Base-by-base conservation (phyloP, 2,888 invertebrate species). In the Drosophila prostipennis region DNA sequence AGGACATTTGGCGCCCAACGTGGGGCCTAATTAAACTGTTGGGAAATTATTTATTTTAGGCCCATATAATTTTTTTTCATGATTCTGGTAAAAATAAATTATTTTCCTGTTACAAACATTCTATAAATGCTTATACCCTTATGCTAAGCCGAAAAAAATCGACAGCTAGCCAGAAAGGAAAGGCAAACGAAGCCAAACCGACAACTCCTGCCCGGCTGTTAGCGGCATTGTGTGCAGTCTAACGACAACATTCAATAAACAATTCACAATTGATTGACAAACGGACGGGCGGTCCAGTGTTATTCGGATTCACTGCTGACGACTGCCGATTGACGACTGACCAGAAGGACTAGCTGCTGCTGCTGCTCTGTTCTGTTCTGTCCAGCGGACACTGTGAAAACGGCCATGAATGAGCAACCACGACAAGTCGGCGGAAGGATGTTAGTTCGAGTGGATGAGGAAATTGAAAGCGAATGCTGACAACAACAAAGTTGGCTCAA, bases 251-350 rank as follows among this genome's bases (percentile, higher is more conserved):
- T 83, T 88, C 88, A 88, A 85, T 88, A 84, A 89, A 87, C 89
- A 89, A 87, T 89, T 83, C 83, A 79, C 75, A 83, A 83, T 89
- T 88, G 88, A 88, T 88, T 89, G 89, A 88, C 89, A 89, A 80
- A 81, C 80, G 78, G 78, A 87, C 79, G 73, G 72, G 65, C 67
- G 76, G 71, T 65, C 63, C 71, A 3, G 14, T 77, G 78, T 77
- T 76, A 89, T 77, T 89, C 74, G 76, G 77, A 89, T 75, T 75
- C 80, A 77, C 71, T 87, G 80, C 74, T 57, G 72, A 70, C 61
- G 53, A 60, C 51, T 70, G 74, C 55, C 87, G 76, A 84, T 86
- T 79, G 89, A 83, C 74, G 63, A 59, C 19, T 46, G 45, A 69
- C 45, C 39, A 26, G 32, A 32, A n/a, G 43, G 34, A 29, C 46